Conservation (phyloP, 1,140 invertebrate species). For the Saccostrea echinata region DNA sequence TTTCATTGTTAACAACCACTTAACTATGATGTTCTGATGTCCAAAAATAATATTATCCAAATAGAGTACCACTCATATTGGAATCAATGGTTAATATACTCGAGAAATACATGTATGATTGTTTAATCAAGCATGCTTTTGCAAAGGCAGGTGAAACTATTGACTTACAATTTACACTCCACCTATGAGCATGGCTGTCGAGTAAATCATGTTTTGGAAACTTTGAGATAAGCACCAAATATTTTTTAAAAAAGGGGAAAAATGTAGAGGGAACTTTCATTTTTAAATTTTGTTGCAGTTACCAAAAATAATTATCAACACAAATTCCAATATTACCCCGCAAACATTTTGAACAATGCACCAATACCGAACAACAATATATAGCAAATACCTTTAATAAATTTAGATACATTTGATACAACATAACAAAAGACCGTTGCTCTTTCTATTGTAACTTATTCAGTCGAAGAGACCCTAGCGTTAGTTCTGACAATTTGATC, state of each 20-base stretch:
- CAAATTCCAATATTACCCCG: not conserved
- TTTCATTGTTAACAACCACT: not conserved
- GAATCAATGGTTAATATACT: not conserved
- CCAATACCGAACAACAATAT: not conserved
- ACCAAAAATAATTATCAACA: not conserved
- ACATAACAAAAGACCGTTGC: not conserved
- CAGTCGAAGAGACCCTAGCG: not conserved
- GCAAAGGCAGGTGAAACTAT: not conserved
- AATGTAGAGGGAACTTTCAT: not conserved
- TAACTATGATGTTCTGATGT: constrained; percentile 26
- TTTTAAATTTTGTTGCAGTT: not conserved
- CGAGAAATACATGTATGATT: not conserved
- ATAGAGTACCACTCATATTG: not conserved
- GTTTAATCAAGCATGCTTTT: constrained; percentile 4
- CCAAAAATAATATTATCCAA: not conserved
- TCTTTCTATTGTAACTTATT: not conserved
- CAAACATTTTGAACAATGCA: not conserved
- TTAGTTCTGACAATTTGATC: constrained; percentile 32
- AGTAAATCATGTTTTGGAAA: not conserved
- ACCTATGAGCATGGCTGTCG: not conserved
- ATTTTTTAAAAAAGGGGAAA: not conserved
- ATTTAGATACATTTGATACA: constrained; percentile 1
- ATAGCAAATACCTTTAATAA: not conserved
- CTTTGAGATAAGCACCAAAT: not conserved
- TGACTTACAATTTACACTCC: not conserved